Conservation (phyloP, 2,113 vertebrate species). For the Pterocles burchelli region DNA sequence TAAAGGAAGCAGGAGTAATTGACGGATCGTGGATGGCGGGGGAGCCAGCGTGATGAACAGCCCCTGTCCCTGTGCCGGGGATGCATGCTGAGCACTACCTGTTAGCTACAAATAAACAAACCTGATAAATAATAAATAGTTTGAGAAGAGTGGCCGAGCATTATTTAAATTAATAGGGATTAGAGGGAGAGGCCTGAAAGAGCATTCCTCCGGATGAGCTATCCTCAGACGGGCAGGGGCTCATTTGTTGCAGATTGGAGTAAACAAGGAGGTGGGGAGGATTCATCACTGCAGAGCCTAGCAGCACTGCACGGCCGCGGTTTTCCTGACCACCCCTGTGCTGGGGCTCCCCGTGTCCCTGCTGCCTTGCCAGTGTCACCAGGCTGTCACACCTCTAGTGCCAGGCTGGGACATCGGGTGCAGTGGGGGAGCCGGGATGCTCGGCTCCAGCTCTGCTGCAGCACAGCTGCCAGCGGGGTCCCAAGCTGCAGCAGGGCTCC, state of each 20-base stretch:
- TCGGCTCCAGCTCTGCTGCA: rapidly evolving
- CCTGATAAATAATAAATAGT: constrained; percentile 97
- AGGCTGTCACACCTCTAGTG: not conserved
- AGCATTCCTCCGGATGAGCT: constrained; percentile 71
- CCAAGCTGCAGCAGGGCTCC: rapidly evolving
- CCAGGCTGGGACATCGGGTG: rapidly evolving
- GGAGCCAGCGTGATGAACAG: constrained; percentile 87
- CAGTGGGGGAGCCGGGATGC: not conserved
- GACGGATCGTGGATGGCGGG: constrained; percentile 74
- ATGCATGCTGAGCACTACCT: constrained; percentile 85
- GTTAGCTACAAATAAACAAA: constrained; percentile 99
- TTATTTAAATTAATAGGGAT: constrained; percentile 98
- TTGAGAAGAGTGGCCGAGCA: constrained; percentile 82
- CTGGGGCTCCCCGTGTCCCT: not conserved
- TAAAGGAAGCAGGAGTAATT: constrained; percentile 86
- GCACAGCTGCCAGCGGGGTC: rapidly evolving
- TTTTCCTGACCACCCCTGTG: not conserved
- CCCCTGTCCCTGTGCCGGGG: constrained; percentile 79
- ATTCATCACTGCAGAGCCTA: constrained; percentile 45
- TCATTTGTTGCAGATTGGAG: constrained; percentile 73
- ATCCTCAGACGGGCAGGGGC: constrained; percentile 63
- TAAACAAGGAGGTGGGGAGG: constrained; percentile 63
- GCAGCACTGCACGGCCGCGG: not conserved
- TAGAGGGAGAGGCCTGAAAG: constrained; percentile 82
- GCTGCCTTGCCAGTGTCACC: rapidly evolving